Evolutionary conservation across 2,888 invertebrate genomes (phyloP), one percentile per base, ranked within the genome.

Genomic region (Trachelus stipa): DNA sequence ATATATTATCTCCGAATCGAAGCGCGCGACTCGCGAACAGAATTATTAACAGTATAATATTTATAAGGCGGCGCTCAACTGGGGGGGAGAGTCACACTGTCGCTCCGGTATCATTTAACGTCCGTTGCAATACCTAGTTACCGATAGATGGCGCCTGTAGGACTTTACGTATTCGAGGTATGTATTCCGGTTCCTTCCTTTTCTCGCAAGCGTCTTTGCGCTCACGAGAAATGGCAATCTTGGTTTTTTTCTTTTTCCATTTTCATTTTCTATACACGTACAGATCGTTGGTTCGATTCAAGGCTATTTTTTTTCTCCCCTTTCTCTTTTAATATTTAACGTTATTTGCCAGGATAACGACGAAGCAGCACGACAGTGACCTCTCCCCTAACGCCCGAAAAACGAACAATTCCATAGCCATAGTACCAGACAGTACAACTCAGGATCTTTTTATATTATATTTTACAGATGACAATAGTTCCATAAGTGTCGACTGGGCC

Each of bases 401-500:
- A 56, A 56, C 71, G 71, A 87, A 73, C 88, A 88, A 89, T 89
- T 91, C 91, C 90, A 91, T 91, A 91, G 90, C 91, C 91, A 91
- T 91, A 91, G 90, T 90, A 91, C 91, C 91, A 90, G 87, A 88
- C 91, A 91, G 91, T 91, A 91, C 91, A 91, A 91, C 91, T 90
- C 91, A 91, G 91, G 91, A 91, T 91, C 88, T 91, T 91, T 56
- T 91, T 91, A 91, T 90, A 91, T 90, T 91, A 90, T 91, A 91
- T 90, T 91, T 91, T 91, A 91, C 91, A 91, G 91, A 91, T 88
- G 91, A 91, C 91, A 91, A 91, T 91, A 91, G 91, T 91, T 91
- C 90, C 90, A 86, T 90, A 89, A 87, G 86, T 87, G 85, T 81
- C 76, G 80, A 68, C 76, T 74, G 74, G 78, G 75, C 71, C 75